Base-by-base conservation (phyloP, 2,113 vertebrate genomes). In the Prinia subflava region DNA sequence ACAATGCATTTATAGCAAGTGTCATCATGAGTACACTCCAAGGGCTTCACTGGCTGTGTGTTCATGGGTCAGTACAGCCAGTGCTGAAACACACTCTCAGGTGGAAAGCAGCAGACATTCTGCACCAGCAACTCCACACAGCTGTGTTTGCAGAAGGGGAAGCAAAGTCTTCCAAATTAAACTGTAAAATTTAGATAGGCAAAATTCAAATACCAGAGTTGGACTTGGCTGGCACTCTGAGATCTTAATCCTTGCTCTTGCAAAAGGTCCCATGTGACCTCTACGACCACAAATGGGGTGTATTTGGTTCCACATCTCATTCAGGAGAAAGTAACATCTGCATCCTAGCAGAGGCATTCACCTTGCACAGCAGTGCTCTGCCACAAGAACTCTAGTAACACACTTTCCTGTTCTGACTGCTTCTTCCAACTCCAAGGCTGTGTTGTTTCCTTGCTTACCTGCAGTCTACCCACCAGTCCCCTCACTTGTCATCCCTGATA, bases 111-210 rank as follows among this genome's bases (percentile, higher is more conserved):
- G 57, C 33, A 84, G 77, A 56, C 20, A 4, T 73, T 69, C 31
- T 91, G 83, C 87, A 93, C 70, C 44, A 88, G 74, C 78, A 95
- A 44, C 2, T 1, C 64, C 73, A 83, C 77, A 83, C 89, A 94
- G 91, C 89, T 95, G 85, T 94, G 70, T 83, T 92, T 91, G 89
- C 12, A 11, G 76, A 94, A 96, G 47, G 44, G 91, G 83, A 97
- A 97, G 69, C 42, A 9, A 89, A 94, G 50, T 81, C 85, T 89
- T 97, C 94, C 96, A 96, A 91, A 84, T 94, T 50, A 94, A 96
- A 96, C 94, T 96, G 85, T 92, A 94, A 96, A 94, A 95, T 94
- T 94, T 95, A 83, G 94, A 93, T 95, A 90, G 91, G 77, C 60
- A 94, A 83, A 92, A 96, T 83, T 85, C 76, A 87, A 67, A 79